Base-by-base conservation (phyloP, 2,888 invertebrate genomes). In the Augochlorella aurata region DNA sequence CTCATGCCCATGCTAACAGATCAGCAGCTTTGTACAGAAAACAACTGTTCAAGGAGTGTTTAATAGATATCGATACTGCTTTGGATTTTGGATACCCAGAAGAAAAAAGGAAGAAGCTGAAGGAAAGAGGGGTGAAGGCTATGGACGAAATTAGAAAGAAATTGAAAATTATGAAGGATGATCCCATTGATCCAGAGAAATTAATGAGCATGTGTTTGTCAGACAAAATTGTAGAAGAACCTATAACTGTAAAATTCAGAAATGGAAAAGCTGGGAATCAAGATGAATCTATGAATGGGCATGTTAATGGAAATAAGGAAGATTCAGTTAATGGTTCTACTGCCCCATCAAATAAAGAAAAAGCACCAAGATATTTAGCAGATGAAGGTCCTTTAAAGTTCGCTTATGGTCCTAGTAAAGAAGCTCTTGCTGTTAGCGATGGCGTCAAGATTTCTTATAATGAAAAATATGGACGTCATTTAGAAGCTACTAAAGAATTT, bases 21-120 rank as follows among this genome's bases (percentile, higher is more conserved):
- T 93, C 93, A 4, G 93, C 93, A 2, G 93, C 93, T 29, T 85
- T 93, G 9, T 93, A 92, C 72, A 89, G 93, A 49, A 92, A 90
- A 77, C 83, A 91, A 79, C 81, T 92, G 80, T 93, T 90, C 67
- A 90, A 91, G 58, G 92, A 93, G 71, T 93, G 93, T 74, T 81
- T 93, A 16, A 90, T 92, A 67, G 93, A 93, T 49, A 90, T 93
- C 49, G 92, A 93, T 65, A 87, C 91, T 12, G 93, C 93, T 47
- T 74, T 93, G 21, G 82, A 82, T 50, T 83, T 91, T 38, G 91
- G 90, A 16, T 93, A 93, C 85, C 93, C 93, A 2, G 87, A 90
- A 52, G 91, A 93, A n/a, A 93, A 93, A 74, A 88, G 85, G 5
- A 89, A 89, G 5, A 93, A 92, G 54, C 73, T 93, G 18, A 86